Percentiles rank a stretch among this genome's conserved stretches.
phyloP scores from a whole-genome alignment of 2,888 invertebrate genomes.

The Stenotaenia linearis region DNA sequence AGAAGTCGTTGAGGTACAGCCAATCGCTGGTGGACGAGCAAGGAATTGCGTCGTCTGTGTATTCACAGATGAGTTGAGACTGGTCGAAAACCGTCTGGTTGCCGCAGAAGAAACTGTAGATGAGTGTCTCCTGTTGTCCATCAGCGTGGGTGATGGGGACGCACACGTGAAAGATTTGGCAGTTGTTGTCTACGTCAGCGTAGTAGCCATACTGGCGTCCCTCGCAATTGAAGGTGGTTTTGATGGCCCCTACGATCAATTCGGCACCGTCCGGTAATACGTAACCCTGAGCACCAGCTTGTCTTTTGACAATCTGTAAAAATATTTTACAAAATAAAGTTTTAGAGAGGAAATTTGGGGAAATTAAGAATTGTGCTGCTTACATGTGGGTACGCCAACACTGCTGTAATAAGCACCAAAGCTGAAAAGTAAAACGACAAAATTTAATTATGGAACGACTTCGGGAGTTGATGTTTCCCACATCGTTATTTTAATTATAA shows the following conservation, averaged over 20 bases:
- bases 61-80: constrained; percentile 24
- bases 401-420: not conserved
- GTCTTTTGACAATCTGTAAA: constrained; percentile 21
- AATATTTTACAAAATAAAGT: not conserved
- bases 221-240: constrained; percentile 37
- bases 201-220: constrained; percentile 40
- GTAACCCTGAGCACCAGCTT: constrained; percentile 1
- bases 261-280: constrained; percentile 29
- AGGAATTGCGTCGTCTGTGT: not conserved
- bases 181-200: constrained; percentile 40
- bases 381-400: not conserved
- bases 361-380: not conserved
- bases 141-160: constrained; percentile 38
- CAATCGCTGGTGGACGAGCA: constrained; percentile 10
- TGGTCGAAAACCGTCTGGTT: constrained; percentile 33
- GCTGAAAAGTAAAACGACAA: not conserved
- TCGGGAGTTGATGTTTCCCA: not conserved
- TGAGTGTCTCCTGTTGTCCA: constrained; percentile 33
- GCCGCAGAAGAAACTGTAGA: constrained; percentile 33
- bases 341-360: not conserved
- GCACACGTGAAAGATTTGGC: constrained; percentile 41
- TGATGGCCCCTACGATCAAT: constrained; percentile 21
- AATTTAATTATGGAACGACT: not conserved
- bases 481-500: not conserved
- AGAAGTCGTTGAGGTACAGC: constrained; percentile 32